Base-by-base conservation (phyloP, 2,797 vertebrate genomes). In the Anolis apletophallus region DNA sequence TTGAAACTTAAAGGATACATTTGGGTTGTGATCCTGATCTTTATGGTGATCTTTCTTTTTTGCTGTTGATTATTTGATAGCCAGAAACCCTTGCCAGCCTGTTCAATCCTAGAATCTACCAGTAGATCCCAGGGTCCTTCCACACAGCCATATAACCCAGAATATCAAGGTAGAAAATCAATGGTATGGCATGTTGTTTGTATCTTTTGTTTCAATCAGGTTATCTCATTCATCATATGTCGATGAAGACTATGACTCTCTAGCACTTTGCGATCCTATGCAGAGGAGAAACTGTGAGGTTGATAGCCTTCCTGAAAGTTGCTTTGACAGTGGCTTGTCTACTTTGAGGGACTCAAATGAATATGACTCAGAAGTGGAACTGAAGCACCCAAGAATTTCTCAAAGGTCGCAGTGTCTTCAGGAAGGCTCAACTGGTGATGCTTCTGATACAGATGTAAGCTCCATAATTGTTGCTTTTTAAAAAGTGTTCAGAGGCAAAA, bases 231-330 rank as follows among this genome's bases (percentile, higher is more conserved):
- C 94, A 0, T 97, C 96, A 23, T 97, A 93, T n/a, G 85, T 95
- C 64, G 98, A 98, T 23, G 98, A 99, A 77, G 97, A 95, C 91
- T 96, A 93, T 83, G 97, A 97, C 84, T 96, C 95, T 7, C 93
- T 99, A 96, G 98, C 98, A 23, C 96, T 98, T 90, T 99, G 98
- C 90, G 99, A 99, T 94, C 98, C 99, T 0, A 97, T 98, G 96
- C 97, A 97, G 92, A 98, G 97, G 94, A 96, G 93, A 12, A 98
- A 97, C 93, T 98, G 89, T 74, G 99, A 99, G 89, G 97, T 97
- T 87, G 98, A 99, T 95, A 99, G 98, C 85, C 96, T 99, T 82
- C 96, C 98, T 0, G 97, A 99, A 94, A 97, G 97, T 96, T 98
- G 97, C 93, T 94, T 98, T 84, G 98, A 99, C 96, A 99, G 98